These are phyloP conservation scores for Oreochromis niloticus DNA, from an alignment of 2,113 vertebrate species.

Conservation along the genomic window DNA sequence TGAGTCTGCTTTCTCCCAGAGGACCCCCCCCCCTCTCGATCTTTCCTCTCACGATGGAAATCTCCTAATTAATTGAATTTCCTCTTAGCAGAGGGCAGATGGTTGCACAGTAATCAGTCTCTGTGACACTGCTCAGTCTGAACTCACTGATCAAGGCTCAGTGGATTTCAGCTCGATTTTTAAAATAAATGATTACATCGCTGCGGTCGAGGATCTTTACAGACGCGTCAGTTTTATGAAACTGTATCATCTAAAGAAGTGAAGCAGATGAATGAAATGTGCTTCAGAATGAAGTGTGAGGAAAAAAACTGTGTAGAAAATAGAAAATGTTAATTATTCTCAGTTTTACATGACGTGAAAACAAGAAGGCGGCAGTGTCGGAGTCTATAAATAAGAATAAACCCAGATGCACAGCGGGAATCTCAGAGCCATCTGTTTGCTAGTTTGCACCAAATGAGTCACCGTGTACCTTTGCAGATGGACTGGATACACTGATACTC, in stretches of 20 bases:
- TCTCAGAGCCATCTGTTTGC: constrained; percentile 19
- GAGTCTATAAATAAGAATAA: background rate
- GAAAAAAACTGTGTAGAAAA: background rate
- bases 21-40: background rate
- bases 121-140: background rate
- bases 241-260: background rate
- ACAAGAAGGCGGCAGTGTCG: background rate
- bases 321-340: background rate
- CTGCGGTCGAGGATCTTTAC: background rate
- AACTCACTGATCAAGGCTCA: background rate
- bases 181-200: background rate
- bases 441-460: background rate
- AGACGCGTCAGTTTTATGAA: background rate
- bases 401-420: constrained; percentile 2
- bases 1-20: background rate
- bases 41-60: background rate
- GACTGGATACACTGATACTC: background rate
- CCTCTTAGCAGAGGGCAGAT: background rate
- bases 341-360: background rate
- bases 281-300: background rate
- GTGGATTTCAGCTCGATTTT: background rate
- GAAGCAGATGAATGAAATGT: background rate
- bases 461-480: background rate
- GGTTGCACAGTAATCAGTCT: background rate
- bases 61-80: background rate